Evolutionary conservation across 2,888 invertebrate genomes (phyloP).

Genomic region (Caenorhabditis sinica): DNA sequence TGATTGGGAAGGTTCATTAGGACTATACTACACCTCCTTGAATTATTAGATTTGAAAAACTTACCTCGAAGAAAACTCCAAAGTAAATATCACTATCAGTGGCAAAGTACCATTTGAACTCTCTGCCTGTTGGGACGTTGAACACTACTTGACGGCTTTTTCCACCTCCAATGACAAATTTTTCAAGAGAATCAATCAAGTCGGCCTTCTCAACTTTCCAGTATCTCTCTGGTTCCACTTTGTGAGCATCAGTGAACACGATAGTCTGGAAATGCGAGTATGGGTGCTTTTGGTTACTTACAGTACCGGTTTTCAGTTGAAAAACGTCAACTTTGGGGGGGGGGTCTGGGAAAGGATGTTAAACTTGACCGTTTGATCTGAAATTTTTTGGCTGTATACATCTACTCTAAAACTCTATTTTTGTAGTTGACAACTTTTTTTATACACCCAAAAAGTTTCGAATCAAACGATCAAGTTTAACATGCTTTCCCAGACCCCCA

Average conservation of each 20-base stretch:
- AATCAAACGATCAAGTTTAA: no score
- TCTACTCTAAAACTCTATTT: no score
- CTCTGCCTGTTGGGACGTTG: conserved; percentile 72
- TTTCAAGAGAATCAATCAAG: conserved; percentile 77
- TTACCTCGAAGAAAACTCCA: conserved; percentile 81
- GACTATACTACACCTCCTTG: background rate
- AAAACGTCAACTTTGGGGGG: no score
- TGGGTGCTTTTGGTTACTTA: no score
- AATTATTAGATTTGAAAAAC: background rate
- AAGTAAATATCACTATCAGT: conserved; percentile 83
- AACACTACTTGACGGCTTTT: conserved; percentile 76
- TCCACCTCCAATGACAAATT: conserved; percentile 77
- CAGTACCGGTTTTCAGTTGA: no score
- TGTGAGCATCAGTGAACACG: conserved; percentile 78
- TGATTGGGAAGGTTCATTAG: background rate
- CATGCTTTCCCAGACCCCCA: no score
- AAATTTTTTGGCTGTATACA: no score
- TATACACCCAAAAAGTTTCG: no score
- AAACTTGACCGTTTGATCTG: no score
- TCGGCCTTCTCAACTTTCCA: conserved; percentile 76
- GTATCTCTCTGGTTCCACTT: conserved; percentile 73
- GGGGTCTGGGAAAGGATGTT: no score
- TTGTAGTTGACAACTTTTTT: no score
- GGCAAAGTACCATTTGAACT: conserved; percentile 81
- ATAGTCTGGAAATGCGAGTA: conserved; percentile 71